Conservation (phyloP, 2,113 vertebrate species). For the Eulacestoma nigropectus region DNA sequence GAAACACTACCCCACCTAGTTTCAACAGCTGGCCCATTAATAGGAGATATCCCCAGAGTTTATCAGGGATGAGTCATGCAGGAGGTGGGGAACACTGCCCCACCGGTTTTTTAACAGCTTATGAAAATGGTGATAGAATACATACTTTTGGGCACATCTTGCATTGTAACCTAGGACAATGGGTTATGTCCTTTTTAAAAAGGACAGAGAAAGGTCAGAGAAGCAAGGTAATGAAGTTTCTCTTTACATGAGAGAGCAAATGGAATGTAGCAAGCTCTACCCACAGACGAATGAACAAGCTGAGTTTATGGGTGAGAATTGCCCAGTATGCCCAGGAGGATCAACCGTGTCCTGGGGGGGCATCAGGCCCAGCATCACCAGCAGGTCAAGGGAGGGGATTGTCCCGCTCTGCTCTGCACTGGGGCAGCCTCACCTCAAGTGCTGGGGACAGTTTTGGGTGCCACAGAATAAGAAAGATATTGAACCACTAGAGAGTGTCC, state of each 20-base stretch:
- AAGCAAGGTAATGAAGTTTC: neutral
- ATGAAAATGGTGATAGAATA: too few relatives aligned
- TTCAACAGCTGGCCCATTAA: too few relatives aligned
- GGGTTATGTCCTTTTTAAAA: neutral
- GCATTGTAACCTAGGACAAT: too few relatives aligned
- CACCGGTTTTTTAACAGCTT: too few relatives aligned
- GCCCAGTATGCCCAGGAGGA: neutral
- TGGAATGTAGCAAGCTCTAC: neutral
- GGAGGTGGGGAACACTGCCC: too few relatives aligned
- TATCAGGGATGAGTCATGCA: too few relatives aligned
- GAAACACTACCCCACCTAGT: too few relatives aligned
- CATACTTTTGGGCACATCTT: too few relatives aligned
- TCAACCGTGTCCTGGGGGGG: accelerated
- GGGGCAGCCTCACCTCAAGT: accelerated
- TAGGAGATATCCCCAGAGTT: too few relatives aligned
- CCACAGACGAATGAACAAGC: neutral
- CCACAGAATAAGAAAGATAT: neutral
- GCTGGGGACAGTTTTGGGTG: neutral
- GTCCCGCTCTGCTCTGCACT: neutral
- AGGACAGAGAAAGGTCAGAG: neutral
- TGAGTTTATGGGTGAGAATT: neutral
- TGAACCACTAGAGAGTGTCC: neutral
- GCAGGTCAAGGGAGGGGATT: accelerated
- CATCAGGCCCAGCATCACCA: neutral
- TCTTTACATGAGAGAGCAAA: neutral